Percentiles rank a stretch among this genome's conserved stretches.
Evolutionary conservation across 2,113 vertebrate species (phyloP).

Genomic region (Furnarius figulus): DNA sequence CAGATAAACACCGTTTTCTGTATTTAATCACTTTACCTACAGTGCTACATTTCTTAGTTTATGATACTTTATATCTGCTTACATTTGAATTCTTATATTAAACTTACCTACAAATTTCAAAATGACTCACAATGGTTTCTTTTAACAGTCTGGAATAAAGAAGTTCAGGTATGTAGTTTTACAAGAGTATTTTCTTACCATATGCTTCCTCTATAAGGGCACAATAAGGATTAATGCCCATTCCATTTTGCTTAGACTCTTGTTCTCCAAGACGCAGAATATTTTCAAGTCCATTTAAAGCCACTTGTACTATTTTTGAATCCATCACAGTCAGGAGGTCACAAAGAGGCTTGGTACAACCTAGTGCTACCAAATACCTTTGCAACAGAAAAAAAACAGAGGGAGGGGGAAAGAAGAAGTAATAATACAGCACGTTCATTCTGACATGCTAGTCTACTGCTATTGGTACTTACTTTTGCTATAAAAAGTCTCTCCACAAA

Average conservation of each 20-base stretch:
- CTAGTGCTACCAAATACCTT: slow-evolving; percentile 90
- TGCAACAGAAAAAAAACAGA: slow-evolving; percentile 6
- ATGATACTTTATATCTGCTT: background rate
- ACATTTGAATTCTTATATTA: background rate
- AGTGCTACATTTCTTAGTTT: background rate
- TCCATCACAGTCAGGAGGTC: slow-evolving; percentile 92
- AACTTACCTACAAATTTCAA: background rate
- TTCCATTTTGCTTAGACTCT: slow-evolving; percentile 86
- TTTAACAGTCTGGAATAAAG: background rate
- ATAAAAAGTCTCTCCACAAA: background rate
- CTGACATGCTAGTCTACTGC: background rate
- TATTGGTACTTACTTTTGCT: background rate
- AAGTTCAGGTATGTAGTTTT: background rate
- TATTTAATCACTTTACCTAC: background rate
- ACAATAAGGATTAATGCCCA: slow-evolving; percentile 87
- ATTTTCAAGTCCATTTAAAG: slow-evolving; percentile 91
- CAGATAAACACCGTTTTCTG: background rate
- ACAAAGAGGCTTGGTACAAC: slow-evolving; percentile 90
- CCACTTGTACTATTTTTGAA: slow-evolving; percentile 91
- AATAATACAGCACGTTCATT: background rate
- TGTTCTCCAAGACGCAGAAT: slow-evolving; percentile 89
- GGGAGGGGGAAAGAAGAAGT: background rate
- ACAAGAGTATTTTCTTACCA: slow-evolving; percentile 69
- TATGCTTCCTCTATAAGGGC: slow-evolving; percentile 90
- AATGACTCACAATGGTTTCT: background rate